Base-by-base conservation (phyloP, 2,113 vertebrate species). In the Sander vitreus region DNA sequence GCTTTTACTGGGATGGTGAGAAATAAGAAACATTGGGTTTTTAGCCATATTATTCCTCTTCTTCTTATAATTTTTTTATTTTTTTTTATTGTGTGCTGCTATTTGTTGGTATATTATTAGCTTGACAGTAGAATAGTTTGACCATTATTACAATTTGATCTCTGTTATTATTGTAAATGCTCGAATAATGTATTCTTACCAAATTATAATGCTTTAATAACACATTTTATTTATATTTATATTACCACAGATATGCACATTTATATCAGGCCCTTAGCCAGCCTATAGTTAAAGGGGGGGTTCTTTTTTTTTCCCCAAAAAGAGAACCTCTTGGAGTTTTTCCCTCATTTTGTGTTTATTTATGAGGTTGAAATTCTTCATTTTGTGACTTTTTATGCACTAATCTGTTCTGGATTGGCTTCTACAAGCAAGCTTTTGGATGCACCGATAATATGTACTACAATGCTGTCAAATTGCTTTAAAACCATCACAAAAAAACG, bases 41-140 rank as follows among this genome's bases (percentile, higher is more conserved):
- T 45, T n/a, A 45, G 47, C 27, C n/a, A 33, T 55, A 21, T 64
- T 59, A 23, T 2, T 54, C 54, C 18, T 25, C 12, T 18, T 25
- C 12, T 18, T 57, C 36, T 47, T 36, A 54, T 36, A 54, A 53
- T 43, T 62, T 69, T 69, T 57, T 76, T 15, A 15, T n/a, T 57
- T 70, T 53, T 68, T 66, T 43, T 62, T 57, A 23, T 48, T 50
- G 4, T 57, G 63, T 15, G 14, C 62, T 15, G 62, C 21, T 69
- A 16, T 73, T 64, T 23, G 11, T 21, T 65, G 3, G 5, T 36
- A 5, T 25, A 25, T 39, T 70, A 70, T 70, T 51, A n/a, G 6
- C 11, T 53, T 36, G 1, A 1, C 53, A 53, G 19, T 53, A 36
- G 5, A 33, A 23, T 12, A 57, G 23, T 43, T 71, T 6, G 12